These are phyloP conservation scores for Tetramorium alpestre DNA, from an alignment of 1,140 invertebrate genomes.

Conservation along the genomic window DNA sequence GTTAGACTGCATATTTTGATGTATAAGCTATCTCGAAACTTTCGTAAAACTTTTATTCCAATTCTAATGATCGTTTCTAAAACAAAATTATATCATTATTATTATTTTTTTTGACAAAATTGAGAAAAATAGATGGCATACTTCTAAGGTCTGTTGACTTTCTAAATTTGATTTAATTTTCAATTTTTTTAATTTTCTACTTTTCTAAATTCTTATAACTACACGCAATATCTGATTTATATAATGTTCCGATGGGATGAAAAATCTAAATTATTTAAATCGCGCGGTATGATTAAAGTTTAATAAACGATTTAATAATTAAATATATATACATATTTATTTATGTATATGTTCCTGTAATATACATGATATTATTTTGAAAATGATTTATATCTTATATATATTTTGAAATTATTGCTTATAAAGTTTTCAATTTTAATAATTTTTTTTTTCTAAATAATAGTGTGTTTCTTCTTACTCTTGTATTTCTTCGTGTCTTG, in stretches of 20 bases:
- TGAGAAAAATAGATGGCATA: not conserved
- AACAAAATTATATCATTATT: not conserved
- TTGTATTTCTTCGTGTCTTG: conserved; percentile 6
- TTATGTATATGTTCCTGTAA: not conserved
- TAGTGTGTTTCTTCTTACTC: not conserved
- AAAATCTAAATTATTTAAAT: conserved; percentile 23
- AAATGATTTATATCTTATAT: not conserved
- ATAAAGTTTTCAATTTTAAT: not conserved
- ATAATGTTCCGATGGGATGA: not conserved
- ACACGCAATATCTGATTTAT: not conserved
- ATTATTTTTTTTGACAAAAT: not conserved
- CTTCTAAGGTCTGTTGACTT: too few species aligned
- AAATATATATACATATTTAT: not conserved
- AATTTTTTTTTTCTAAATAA: not conserved
- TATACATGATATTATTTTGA: not conserved
- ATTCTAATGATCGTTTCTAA: not conserved
- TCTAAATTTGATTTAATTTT: too few species aligned
- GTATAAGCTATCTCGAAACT: too few species aligned
- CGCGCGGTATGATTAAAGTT: not conserved
- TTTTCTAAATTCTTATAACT: not conserved
- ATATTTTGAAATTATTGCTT: not conserved
- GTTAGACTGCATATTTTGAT: not conserved
- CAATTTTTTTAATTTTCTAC: not conserved
- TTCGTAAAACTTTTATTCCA: not conserved
- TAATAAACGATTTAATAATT: conserved; percentile 39